phyloP scores from a whole-genome alignment of 2,797 vertebrate species.

The Melanotaenia parkinsoni region DNA sequence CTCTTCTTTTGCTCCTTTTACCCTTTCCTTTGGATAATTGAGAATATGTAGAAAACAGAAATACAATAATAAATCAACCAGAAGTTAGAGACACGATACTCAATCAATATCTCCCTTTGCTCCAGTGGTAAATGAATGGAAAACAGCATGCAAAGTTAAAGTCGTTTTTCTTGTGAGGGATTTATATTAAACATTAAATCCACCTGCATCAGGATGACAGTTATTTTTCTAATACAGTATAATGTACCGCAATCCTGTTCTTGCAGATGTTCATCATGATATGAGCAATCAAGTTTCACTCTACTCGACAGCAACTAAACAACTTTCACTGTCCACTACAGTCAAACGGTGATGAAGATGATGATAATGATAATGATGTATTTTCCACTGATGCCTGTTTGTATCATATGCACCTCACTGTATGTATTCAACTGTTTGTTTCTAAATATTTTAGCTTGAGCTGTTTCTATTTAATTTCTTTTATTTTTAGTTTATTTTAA shows the following conservation, averaged over 20 bases:
- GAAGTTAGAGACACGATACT: constrained; percentile 7
- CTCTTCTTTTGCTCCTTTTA: not conserved
- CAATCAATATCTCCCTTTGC: constrained; percentile 15
- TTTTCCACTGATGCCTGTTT: no score
- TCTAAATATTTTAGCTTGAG: no score
- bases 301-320: not conserved
- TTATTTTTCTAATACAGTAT: constrained; percentile 18
- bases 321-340: not conserved
- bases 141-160: constrained; percentile 28
- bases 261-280: constrained; percentile 5
- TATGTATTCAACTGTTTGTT: no score
- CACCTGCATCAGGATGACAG: not conserved
- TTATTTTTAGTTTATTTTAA: not conserved
- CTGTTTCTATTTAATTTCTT: no score
- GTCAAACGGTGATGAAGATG: no score
- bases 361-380: no score
- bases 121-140: constrained; percentile 10
- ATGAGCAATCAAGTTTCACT: not conserved
- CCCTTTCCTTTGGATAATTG: not conserved
- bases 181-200: constrained; percentile 10
- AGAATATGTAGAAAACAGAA: constrained; percentile 1
- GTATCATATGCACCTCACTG: no score
- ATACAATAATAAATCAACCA: constrained; percentile 16
- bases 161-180: constrained; percentile 17
- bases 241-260: constrained; percentile 8